Percentiles rank a stretch among this genome's conserved stretches.
phyloP scores from a whole-genome alignment of 2,888 invertebrate genomes.

The Latrodectus hesperus region DNA sequence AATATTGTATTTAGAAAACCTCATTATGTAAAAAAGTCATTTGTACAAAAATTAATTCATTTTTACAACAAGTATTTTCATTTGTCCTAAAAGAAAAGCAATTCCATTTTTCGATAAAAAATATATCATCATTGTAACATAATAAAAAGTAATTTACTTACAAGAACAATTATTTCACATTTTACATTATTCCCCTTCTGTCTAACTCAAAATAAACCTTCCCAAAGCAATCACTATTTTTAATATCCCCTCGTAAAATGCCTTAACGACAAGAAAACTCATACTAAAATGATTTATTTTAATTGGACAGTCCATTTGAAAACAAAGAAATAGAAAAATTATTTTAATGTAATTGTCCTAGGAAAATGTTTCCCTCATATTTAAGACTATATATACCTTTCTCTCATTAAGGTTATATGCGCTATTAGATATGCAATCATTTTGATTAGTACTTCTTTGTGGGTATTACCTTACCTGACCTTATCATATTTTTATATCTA shows the following conservation, averaged over 20 bases:
- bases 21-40: too few species aligned
- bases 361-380: not conserved
- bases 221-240: too few species aligned
- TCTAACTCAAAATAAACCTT: too few species aligned
- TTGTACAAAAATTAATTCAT: too few species aligned
- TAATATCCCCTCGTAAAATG: not conserved
- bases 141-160: not conserved
- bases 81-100: too few species aligned
- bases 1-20: too few species aligned
- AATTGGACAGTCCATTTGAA: slow-evolving; percentile 24
- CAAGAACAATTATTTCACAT: not conserved
- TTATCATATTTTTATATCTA: not conserved
- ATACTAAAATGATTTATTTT: slow-evolving; percentile 34
- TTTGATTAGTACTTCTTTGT: slow-evolving; percentile 28
- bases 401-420: not conserved
- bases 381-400: slow-evolving; percentile 6
- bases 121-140: too few species aligned
- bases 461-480: slow-evolving; percentile 33
- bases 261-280: slow-evolving; percentile 41
- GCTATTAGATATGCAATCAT: slow-evolving; percentile 19
- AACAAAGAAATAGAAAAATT: slow-evolving; percentile 15
- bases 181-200: not conserved
- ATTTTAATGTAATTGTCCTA: slow-evolving; percentile 13
- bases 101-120: too few species aligned
- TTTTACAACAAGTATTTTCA: too few species aligned